Evolutionary conservation across 2,113 vertebrate genomes (phyloP), one percentile per base, ranked within the genome.

Genomic region (Oxyura jamaicensis): DNA sequence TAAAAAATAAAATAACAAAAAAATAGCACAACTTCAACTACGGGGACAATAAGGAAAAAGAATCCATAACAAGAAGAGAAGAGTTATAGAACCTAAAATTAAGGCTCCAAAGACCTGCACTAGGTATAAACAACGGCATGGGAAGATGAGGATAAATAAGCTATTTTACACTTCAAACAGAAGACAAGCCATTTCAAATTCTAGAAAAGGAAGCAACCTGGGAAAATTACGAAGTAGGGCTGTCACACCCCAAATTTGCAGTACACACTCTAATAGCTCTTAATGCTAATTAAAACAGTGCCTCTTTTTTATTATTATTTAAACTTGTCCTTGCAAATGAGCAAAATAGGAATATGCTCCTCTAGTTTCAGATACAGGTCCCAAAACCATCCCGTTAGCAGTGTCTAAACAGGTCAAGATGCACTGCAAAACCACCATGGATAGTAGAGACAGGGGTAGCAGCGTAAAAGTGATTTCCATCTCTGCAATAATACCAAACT

Each of bases 121-220:
- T 18, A 41, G 31, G 52, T 63, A 46, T 63, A 92, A 92, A 95
- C 33, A 80, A 80, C n/a, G 26, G 23, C 71, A 20, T 29, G 48
- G 26, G 67, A 96, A 31, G 28, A 87, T 81, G 50, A 19, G 29
- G 56, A 69, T 73, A 90, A 91, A 82, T 65, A 93, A 82, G 62
- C 78, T 91, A 18, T 78, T 96, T 96, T 85, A 85, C 93, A 90
- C 90, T 94, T 91, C 93, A 95, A 94, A 96, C 33, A 85, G 52
- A 91, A 90, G 62, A 87, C 74, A 85, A 85, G 84, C 62, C 29
- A 35, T 23, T 71, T 81, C 87, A 95, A 46, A 91, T 31, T 84
- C 78, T 33, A 90, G 71, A 85, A 86, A 87, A 79, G 74, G 44
- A 93, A 79, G 62, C 33, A 35, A 90, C 66, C 56, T 79, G 66